phyloP scores from a whole-genome alignment of 2,113 vertebrate genomes.

The Zosterops japonicus region DNA sequence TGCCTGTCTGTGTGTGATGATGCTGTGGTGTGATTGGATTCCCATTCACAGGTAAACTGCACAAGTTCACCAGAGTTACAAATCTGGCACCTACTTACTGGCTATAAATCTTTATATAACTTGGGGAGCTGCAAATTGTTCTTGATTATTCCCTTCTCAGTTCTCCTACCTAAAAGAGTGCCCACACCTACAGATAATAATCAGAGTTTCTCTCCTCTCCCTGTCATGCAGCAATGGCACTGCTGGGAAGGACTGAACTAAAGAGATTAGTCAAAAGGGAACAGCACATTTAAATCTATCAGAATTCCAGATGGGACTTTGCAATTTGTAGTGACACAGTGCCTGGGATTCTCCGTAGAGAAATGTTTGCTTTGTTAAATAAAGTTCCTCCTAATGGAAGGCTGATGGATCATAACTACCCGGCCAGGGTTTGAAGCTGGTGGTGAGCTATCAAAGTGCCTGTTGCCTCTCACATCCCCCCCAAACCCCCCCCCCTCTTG shows the following conservation, averaged over 20 bases:
- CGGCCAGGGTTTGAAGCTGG: fast-evolving
- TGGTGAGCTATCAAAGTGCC: fast-evolving
- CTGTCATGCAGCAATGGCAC: not conserved
- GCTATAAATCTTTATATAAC: not conserved
- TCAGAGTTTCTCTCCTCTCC: not conserved
- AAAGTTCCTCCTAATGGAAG: not conserved
- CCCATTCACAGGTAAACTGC: not conserved
- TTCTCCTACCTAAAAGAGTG: not conserved
- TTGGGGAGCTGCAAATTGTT: not conserved
- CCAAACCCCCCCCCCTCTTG: fast-evolving
- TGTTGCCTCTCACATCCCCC: not conserved
- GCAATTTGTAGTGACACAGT: not conserved
- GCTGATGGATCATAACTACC: not conserved
- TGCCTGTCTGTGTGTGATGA: not conserved
- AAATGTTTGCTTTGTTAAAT: not conserved
- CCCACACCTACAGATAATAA: not conserved
- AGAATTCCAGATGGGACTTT: not conserved
- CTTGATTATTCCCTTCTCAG: not conserved
- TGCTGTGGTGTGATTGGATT: not conserved
- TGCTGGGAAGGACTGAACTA: not conserved
- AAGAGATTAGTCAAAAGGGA: not conserved
- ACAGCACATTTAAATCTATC: not conserved
- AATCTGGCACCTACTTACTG: not conserved
- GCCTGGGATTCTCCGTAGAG: not conserved
- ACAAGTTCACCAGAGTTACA: not conserved